Percentiles rank a stretch among this genome's conserved stretches.
phyloP scores from a whole-genome alignment of 2,113 vertebrate genomes.

The Sminthopsis crassicaudata region DNA sequence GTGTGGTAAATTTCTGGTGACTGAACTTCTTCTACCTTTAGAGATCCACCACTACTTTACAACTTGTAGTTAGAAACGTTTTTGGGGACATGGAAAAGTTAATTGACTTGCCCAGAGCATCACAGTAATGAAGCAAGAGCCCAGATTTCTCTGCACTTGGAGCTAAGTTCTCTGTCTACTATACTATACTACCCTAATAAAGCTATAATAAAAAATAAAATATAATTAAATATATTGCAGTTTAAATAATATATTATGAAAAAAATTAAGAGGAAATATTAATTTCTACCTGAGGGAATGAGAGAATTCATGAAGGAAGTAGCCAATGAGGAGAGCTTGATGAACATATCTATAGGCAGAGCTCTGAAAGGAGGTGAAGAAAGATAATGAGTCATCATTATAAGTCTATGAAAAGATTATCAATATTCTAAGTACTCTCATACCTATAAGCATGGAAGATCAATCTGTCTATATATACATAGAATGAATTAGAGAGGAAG shows the following conservation, averaged over 20 bases:
- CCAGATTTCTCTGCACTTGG: not conserved
- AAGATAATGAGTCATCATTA: not conserved
- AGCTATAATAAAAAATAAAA: not conserved
- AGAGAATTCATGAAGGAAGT: not conserved
- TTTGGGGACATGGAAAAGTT: not conserved
- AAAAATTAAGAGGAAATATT: not conserved
- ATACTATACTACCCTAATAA: not conserved
- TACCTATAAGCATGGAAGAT: not conserved
- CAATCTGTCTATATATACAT: not conserved
- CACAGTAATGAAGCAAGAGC: not conserved
- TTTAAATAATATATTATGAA: not conserved
- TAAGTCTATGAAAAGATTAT: not conserved
- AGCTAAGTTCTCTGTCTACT: not conserved
- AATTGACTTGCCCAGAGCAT: not conserved
- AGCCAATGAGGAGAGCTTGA: not conserved
- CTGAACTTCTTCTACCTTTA: not conserved
- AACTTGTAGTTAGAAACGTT: not conserved
- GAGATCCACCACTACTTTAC: not conserved
- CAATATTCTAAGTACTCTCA: not conserved
- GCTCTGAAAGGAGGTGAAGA: not conserved
- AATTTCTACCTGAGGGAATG: not conserved
- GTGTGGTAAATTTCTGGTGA: not conserved
- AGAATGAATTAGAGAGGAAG: no score
- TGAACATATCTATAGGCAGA: not conserved
- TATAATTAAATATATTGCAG: not conserved